phyloP scores from a whole-genome alignment of 2,888 invertebrate genomes.

The Myathropa florea region DNA sequence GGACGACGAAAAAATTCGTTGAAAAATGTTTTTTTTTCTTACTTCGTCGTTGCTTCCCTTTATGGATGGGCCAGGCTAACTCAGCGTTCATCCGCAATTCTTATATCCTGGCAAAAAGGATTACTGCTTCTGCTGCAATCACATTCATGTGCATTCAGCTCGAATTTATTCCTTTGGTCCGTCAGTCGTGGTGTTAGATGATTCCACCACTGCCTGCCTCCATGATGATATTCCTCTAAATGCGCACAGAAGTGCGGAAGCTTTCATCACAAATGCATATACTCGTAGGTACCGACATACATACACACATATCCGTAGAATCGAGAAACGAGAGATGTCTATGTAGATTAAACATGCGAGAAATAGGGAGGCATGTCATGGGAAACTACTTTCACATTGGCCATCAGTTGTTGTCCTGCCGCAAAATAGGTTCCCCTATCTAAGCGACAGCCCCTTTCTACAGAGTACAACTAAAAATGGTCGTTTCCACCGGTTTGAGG shows the following conservation, averaged over 20 bases:
- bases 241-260: constrained; percentile 65
- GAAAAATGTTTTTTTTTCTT: constrained; percentile 2
- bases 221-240: constrained; percentile 49
- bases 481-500: not conserved
- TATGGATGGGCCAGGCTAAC: constrained; percentile 14
- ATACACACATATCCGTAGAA: constrained; percentile 20
- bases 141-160: constrained; percentile 65
- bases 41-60: not conserved
- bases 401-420: constrained; percentile 65
- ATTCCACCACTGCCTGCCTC: not conserved
- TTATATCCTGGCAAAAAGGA: constrained; percentile 65
- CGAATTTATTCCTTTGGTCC: constrained; percentile 65
- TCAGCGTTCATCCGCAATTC: constrained; percentile 59
- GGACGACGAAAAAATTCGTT: constrained; percentile 49
- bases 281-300: constrained; percentile 5
- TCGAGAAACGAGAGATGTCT: constrained; percentile 48
- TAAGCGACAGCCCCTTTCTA: constrained; percentile 30
- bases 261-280: constrained; percentile 65
- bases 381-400: constrained; percentile 67
- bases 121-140: constrained; percentile 62
- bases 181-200: constrained; percentile 38
- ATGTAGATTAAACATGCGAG: constrained; percentile 64
- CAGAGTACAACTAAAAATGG: constrained; percentile 10
- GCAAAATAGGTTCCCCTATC: constrained; percentile 56
- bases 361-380: constrained; percentile 61